Conservation (phyloP, 2,797 vertebrate species). For the Acridotheres tristis region DNA sequence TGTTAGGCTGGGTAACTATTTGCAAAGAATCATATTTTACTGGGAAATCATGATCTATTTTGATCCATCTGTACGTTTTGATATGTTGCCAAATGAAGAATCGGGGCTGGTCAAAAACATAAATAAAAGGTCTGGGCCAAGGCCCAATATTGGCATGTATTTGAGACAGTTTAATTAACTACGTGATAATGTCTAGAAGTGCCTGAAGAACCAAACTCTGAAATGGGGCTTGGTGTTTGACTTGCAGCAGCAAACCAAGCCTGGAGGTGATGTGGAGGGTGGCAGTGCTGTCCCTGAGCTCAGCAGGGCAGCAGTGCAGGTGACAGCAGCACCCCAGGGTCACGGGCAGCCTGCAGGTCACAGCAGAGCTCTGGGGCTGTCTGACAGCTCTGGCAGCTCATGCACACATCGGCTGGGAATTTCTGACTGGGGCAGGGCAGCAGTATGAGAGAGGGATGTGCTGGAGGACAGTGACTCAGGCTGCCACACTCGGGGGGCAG, state of each 20-base stretch:
- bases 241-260: background rate
- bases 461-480: conserved; percentile 35
- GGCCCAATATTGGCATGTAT: background rate
- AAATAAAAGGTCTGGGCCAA: background rate
- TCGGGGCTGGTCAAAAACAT: background rate
- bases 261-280: background rate
- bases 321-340: fast-evolving
- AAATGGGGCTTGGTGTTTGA: background rate
- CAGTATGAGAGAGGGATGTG: background rate
- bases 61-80: conserved; percentile 12
- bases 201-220: background rate
- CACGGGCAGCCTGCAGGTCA: background rate
- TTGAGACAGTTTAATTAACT: background rate
- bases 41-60: conserved; percentile 13
- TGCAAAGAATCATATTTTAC: conserved; percentile 25
- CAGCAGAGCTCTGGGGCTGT: background rate
- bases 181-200: background rate
- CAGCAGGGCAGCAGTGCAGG: background rate
- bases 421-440: background rate
- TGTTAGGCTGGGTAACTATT: conserved; percentile 11
- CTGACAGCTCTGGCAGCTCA: background rate
- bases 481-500: background rate
- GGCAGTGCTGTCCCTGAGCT: background rate
- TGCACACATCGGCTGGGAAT: conserved; percentile 36
- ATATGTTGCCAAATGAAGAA: background rate